phyloP scores from a whole-genome alignment of 2,797 vertebrate genomes.

The Myotis daubentonii region DNA sequence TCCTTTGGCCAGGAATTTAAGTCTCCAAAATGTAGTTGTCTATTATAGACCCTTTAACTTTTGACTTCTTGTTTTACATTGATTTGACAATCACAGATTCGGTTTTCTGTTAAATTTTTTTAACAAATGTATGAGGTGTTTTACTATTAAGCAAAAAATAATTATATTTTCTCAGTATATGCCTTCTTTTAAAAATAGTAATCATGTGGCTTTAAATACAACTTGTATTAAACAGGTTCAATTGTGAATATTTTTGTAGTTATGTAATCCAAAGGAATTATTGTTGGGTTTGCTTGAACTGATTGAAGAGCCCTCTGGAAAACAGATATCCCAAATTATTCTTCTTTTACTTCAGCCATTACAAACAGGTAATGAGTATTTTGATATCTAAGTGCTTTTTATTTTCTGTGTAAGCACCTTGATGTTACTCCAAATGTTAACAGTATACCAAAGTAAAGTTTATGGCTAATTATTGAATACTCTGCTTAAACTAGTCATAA shows the following conservation, averaged over 20 bases:
- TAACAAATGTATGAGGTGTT: not conserved
- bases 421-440: not conserved
- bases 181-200: conserved; percentile 67
- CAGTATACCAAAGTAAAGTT: conserved; percentile 17
- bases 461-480: not conserved
- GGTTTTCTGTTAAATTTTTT: not conserved
- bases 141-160: conserved; percentile 58
- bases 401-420: conserved; percentile 10
- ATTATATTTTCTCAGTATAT: conserved; percentile 56
- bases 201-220: conserved; percentile 74
- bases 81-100: not conserved
- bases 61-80: not conserved
- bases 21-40: not conserved
- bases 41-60: not conserved
- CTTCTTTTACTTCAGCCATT: conserved; percentile 92
- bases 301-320: conserved; percentile 92
- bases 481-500: not conserved
- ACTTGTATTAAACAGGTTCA: conserved; percentile 80
- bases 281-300: conserved; percentile 96
- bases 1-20: not conserved
- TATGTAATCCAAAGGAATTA: conserved; percentile 96
- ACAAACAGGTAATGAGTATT: conserved; percentile 90
- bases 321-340: conserved; percentile 88
- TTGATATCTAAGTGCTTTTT: conserved; percentile 39
- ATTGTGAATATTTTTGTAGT: conserved; percentile 86